Evolutionary conservation across 1,140 invertebrate genomes (phyloP).

Genomic region (Ooceraea biroi): DNA sequence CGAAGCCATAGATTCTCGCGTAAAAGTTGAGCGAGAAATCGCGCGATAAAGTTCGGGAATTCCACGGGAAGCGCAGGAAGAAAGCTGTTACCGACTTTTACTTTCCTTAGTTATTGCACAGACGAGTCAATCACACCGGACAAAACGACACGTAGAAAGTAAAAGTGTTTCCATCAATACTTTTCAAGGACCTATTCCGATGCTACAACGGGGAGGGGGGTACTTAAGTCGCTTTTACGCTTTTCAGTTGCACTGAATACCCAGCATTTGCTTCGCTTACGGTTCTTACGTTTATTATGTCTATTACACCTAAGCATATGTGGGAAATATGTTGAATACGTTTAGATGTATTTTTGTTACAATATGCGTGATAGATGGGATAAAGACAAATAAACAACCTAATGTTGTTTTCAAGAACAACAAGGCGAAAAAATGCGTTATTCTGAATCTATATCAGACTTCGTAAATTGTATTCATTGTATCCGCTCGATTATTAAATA

Average conservation of each 20-base stretch:
- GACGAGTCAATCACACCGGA: constrained; percentile 55
- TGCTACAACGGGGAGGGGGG: constrained; percentile 29
- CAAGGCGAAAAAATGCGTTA: too few species aligned
- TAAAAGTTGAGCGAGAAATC: constrained; percentile 67
- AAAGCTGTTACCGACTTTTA: constrained; percentile 51
- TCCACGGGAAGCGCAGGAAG: constrained; percentile 12
- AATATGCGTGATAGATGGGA: too few species aligned
- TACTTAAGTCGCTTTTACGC: not conserved
- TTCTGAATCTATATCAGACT: too few species aligned
- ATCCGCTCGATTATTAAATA: too few species aligned
- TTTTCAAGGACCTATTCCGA: constrained; percentile 45
- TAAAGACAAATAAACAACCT: too few species aligned
- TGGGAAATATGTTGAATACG: too few species aligned
- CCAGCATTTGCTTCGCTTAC: not conserved
- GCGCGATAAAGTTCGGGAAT: constrained; percentile 43
- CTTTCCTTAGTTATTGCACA: constrained; percentile 57
- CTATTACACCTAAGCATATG: too few species aligned
- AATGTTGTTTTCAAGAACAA: too few species aligned
- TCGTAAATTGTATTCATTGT: too few species aligned
- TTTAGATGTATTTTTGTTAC: too few species aligned
- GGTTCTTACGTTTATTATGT: not conserved
- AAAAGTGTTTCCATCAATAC: constrained; percentile 58
- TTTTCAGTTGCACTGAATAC: constrained; percentile 14
- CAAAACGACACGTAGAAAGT: constrained; percentile 56
- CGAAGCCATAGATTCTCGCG: constrained; percentile 11